Evolutionary conservation across 2,888 invertebrate genomes (phyloP), one percentile per base, ranked within the genome.

Genomic region (Amiota communis): DNA sequence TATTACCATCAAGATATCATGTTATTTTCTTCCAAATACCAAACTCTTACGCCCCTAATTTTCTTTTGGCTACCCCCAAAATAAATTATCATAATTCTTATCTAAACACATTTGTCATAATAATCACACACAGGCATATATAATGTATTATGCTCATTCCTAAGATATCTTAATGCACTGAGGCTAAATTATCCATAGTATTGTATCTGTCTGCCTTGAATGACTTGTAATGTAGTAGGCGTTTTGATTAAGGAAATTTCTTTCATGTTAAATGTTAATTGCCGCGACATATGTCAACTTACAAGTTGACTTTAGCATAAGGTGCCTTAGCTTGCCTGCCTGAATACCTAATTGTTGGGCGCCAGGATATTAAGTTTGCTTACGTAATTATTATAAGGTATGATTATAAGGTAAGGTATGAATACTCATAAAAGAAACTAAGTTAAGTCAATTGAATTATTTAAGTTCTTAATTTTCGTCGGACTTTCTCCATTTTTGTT

Each of bases 51-150:
- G 17, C 17, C n/a, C n/a, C 17, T 17, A 17, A 10, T 57, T 15
- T 56, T 56, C 56, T 8, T 15, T 15, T 56, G 17, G 6, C 59
- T 15, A 56, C 59, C 17, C 59, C 59, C 59, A 59, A 15, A 36
- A 36, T 36, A 59, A 15, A 63, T 63, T 63, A 20, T 23, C 36
- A 36, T 63, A 61, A 61, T 61, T 12, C 13, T 13, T 46, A 46
- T 63, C 47, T 23, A 68, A 86, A 81, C 81, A 76, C 81, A 83
- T 85, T 83, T 83, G 86, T 83, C 86, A 84, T 77, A 80, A 80
- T 77, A 79, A 79, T 81, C 6, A 36, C 36, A 36, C 36, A 36
- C 36, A 36, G 6, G 36, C 36, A 36, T 23, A 23, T 3, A 23
- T 3, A 47, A 1, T 23, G 23, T 23, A 47, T 74, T 74, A 75